A percentile compares a stretch with the other conserved stretches of the same genome.
Conservation (phyloP, 2,113 vertebrate species). For the Tragelaphus scriptus region DNA sequence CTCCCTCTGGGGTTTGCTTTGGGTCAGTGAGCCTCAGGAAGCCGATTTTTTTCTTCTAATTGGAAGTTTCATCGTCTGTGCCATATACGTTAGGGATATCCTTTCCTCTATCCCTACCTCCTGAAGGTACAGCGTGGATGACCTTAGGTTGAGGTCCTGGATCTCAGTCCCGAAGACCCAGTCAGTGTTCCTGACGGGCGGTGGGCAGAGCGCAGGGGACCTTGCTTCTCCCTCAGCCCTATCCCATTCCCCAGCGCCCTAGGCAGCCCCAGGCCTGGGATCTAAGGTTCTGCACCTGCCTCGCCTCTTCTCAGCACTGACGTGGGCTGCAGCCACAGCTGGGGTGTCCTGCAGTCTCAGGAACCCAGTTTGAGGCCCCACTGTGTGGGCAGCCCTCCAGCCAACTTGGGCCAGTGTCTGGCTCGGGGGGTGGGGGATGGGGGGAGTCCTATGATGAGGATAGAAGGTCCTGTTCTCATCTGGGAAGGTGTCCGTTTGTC, state of each 20-base stretch:
- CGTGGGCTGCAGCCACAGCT: background rate
- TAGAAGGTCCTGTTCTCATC: background rate
- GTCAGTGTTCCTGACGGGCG: accelerated
- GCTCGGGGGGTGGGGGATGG: accelerated
- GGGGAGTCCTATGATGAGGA: background rate
- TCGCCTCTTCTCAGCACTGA: accelerated
- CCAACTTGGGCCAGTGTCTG: background rate
- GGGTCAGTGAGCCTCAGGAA: background rate
- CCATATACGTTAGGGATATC: accelerated
- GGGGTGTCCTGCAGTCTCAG: accelerated
- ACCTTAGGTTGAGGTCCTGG: background rate
- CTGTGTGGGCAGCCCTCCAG: background rate
- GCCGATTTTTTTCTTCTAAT: background rate
- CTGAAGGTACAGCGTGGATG: accelerated
- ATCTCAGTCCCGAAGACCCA: background rate
- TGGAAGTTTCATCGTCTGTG: background rate
- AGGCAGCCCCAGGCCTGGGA: background rate
- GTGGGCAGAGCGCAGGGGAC: background rate
- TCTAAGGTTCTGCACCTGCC: background rate
- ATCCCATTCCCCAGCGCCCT: accelerated
- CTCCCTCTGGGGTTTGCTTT: background rate
- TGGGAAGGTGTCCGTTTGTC: background rate
- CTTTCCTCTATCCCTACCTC: background rate
- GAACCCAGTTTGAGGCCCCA: accelerated
- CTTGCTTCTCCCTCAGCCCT: accelerated